Percentiles rank a stretch among this genome's conserved stretches.
Conservation (phyloP, 2,888 invertebrate genomes). For the Pristionchus maxplancki region DNA sequence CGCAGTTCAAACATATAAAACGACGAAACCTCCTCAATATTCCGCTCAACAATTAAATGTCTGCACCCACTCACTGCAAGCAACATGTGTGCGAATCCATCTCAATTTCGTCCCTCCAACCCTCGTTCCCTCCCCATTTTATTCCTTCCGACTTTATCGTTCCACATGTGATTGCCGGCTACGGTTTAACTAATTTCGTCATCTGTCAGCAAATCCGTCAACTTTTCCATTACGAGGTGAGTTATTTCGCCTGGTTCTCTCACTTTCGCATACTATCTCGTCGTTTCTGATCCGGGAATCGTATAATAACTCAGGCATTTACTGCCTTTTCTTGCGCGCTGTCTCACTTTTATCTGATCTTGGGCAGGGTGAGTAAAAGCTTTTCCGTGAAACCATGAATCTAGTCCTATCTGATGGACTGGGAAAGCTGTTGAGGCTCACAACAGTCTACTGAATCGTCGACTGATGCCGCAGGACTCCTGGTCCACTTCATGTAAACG, state of each 20-base stretch:
- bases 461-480: no score
- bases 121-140: neutral
- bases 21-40: neutral
- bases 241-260: neutral
- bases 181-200: neutral
- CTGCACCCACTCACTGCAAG: neutral
- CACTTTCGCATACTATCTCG: neutral
- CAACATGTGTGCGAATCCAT: neutral
- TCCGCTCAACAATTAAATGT: neutral
- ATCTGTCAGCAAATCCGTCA: neutral
- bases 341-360: conserved; percentile 11
- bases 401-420: neutral
- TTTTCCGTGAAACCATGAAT: neutral
- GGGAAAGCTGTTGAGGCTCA: neutral
- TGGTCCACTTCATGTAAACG: no score
- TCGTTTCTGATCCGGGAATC: neutral
- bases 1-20: neutral
- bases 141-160: neutral
- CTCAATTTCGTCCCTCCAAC: neutral
- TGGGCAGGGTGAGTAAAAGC: neutral
- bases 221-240: neutral
- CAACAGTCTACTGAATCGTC: no score
- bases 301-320: conserved; percentile 18
- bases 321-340: neutral
- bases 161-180: conserved; percentile 1